Base-by-base conservation (phyloP, 2,113 vertebrate species). In the Nestor notabilis region DNA sequence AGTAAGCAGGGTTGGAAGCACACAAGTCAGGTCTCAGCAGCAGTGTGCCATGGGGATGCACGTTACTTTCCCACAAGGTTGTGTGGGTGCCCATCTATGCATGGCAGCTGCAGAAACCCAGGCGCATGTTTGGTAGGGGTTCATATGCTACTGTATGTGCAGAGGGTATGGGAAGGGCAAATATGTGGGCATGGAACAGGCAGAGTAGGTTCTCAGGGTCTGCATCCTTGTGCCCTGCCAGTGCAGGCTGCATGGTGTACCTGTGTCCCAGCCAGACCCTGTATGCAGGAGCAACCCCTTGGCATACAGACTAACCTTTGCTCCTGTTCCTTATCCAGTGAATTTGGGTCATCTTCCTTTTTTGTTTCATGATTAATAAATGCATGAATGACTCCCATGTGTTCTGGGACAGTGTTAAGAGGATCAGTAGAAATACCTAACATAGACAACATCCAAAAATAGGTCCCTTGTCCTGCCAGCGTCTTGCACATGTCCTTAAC, bases 401-500 rank as follows among this genome's bases (percentile, higher is more conserved):
- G 69, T 81, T 60, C 89, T 75, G 55, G 55, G 66, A 52, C 87
- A 68, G 87, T 33, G 61, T 84, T 84, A 93, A 83, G 21, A 9
- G 77, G 60, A 63, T 87, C 5, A 0, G 52, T 83, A 87, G 87
- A 68, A 77, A 91, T 94, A 91, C 52, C 65, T 82, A 71, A 74
- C 86, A 89, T 82, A 96, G 90, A 13, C 35, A 64, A 69, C 1
- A 1, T 87, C 83, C 93, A 89, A 89, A 96, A 96, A 96, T 95
- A 95, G 83, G 65, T 55, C 29, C 61, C 78, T 68, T 20, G 33
- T 92, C 83, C 84, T 91, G 89, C 52, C 94, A 87, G 16, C 0
- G 9, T 92, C 93, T 96, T 95, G 87, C 60, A 70, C 25, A 9
- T 81, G 94, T 92, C 92, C 91, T 91, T 95, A 94, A 93, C 61